These are phyloP conservation scores for Geophilus truncorum DNA, from an alignment of 2,888 invertebrate species.

Conservation along the genomic window DNA sequence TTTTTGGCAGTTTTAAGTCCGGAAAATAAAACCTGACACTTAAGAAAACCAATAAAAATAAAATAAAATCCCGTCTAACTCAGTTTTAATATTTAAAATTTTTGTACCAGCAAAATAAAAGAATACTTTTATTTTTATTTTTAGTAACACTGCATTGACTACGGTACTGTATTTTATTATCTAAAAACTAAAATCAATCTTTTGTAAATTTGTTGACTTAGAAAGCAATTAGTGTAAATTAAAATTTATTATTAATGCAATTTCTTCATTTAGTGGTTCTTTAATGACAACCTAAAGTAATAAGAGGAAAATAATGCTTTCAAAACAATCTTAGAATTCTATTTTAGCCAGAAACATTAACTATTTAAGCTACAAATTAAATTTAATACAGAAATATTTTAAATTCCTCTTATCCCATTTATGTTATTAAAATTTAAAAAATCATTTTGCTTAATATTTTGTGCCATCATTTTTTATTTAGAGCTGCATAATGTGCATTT, in stretches of 20 bases:
- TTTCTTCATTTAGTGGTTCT: neutral
- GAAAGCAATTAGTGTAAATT: neutral
- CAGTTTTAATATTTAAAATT: neutral
- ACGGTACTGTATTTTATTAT: no score
- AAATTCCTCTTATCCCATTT: neutral
- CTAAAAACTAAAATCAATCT: neutral
- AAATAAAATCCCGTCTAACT: neutral
- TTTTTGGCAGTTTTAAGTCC: neutral
- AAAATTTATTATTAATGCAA: neutral
- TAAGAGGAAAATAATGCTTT: neutral
- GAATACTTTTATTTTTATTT: neutral
- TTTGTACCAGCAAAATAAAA: neutral
- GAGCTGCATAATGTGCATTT: neutral
- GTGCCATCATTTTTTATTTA: constrained; percentile 4
- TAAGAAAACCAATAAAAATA: neutral
- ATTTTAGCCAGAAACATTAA: neutral
- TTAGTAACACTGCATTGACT: neutral
- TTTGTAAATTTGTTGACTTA: neutral
- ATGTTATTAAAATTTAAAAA: constrained; percentile 6
- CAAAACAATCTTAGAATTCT: neutral
- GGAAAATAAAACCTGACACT: neutral
- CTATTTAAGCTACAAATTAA: neutral
- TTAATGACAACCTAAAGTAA: neutral
- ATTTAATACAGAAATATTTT: neutral
- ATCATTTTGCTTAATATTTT: constrained; percentile 11